phyloP scores from a whole-genome alignment of 2,888 invertebrate genomes.

The Andrena bicolor region DNA sequence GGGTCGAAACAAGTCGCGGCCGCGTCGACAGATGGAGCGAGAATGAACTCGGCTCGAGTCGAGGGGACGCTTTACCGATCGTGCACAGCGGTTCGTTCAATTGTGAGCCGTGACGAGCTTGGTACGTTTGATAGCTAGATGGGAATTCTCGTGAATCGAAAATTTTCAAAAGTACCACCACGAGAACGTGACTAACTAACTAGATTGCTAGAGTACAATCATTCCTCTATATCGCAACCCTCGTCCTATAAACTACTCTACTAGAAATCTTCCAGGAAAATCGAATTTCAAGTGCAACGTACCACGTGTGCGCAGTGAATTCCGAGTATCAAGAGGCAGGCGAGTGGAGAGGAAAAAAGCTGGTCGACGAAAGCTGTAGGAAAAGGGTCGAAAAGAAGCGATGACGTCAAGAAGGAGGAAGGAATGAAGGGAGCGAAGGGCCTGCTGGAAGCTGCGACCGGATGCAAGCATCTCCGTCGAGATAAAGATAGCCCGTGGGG shows the following conservation, averaged over 20 bases:
- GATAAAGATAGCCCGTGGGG: conserved; percentile 64
- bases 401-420: conserved; percentile 10
- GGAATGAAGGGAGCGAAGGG: conserved; percentile 34
- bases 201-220: too few relatives aligned
- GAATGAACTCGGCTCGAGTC: conserved; percentile 4
- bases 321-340: not conserved
- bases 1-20: not conserved
- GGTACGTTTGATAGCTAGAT: not conserved
- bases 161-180: too few relatives aligned
- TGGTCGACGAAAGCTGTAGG: not conserved
- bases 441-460: conserved; percentile 45
- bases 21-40: conserved; percentile 10
- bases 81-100: not conserved
- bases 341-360: not conserved
- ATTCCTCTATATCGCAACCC: too few relatives aligned
- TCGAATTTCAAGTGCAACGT: too few relatives aligned
- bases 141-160: not conserved
- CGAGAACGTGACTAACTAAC: too few relatives aligned
- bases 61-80: not conserved
- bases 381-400: conserved; percentile 9
- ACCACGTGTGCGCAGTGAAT: not conserved
- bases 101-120: not conserved
- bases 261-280: too few relatives aligned
- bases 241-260: too few relatives aligned
- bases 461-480: conserved; percentile 53